phyloP scores from a whole-genome alignment of 2,888 invertebrate genomes.

The Glyphotaelius pellucidus region DNA sequence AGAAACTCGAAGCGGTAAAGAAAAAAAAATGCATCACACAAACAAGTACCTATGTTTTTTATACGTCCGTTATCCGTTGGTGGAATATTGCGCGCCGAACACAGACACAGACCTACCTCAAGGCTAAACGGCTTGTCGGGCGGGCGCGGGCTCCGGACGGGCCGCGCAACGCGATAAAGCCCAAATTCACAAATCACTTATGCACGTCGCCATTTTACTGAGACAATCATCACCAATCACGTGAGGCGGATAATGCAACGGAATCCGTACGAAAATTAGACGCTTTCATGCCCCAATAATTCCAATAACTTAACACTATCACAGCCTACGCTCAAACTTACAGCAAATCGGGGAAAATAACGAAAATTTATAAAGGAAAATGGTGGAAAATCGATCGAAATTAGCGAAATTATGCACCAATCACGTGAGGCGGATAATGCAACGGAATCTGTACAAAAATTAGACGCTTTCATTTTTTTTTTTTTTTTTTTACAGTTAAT shows the following conservation, averaged over 20 bases:
- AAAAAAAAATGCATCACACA: background rate
- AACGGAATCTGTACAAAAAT: background rate
- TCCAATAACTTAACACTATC: background rate
- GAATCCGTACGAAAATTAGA: background rate
- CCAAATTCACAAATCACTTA: background rate
- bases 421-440: background rate
- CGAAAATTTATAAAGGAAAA: background rate
- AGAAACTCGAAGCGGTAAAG: background rate
- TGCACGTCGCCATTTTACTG: conserved; percentile 12
- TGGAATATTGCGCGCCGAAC: conserved; percentile 8
- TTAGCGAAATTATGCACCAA: background rate
- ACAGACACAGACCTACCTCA: conserved; percentile 25
- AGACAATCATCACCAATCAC: background rate
- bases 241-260: background rate
- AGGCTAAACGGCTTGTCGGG: conserved; percentile 9
- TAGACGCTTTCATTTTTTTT: background rate
- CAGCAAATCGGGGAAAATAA: background rate
- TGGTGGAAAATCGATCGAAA: background rate
- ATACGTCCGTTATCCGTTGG: background rate
- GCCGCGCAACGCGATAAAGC: background rate
- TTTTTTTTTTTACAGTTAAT: too few species aligned
- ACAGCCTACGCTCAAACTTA: background rate
- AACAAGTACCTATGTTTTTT: background rate
- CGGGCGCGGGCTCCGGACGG: too few species aligned
- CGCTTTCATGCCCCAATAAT: background rate